These are phyloP conservation scores for Poecilia velifera DNA, from an alignment of 2,797 vertebrate species.

Conservation along the genomic window DNA sequence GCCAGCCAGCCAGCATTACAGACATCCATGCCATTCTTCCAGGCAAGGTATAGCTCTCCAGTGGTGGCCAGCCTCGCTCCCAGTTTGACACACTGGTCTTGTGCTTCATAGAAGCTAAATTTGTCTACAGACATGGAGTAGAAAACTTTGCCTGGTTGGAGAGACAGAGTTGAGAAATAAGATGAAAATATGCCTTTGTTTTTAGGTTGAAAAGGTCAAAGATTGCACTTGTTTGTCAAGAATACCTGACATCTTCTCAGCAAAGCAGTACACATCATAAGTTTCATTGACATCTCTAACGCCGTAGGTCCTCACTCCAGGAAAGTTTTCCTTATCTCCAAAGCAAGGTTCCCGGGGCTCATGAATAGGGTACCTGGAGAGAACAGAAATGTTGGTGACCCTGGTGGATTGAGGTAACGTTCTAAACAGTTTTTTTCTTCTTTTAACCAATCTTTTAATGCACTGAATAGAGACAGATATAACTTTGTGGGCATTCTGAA, in stretches of 20 bases:
- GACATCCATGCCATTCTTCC: constrained; percentile 93
- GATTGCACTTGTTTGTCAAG: background rate
- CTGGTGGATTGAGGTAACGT: background rate
- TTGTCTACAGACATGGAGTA: constrained; percentile 89
- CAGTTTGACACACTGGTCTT: constrained; percentile 87
- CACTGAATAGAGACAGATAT: background rate
- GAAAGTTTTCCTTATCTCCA: constrained; percentile 93
- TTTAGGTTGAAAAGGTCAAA: background rate
- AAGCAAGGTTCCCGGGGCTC: constrained; percentile 92
- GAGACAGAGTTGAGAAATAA: constrained; percentile 12
- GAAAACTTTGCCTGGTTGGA: constrained; percentile 89
- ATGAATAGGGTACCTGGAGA: constrained; percentile 93
- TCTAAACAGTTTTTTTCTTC: background rate
- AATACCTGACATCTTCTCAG: constrained; percentile 94
- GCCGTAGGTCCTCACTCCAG: constrained; percentile 96
- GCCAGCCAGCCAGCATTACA: constrained; percentile 96
- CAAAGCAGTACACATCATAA: constrained; percentile 97
- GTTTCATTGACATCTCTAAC: constrained; percentile 93
- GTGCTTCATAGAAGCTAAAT: constrained; percentile 92
- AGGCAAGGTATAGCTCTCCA: constrained; percentile 93
- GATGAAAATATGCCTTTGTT: constrained; percentile 1
- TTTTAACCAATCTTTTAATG: background rate
- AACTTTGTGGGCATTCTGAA: background rate
- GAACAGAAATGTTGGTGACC: background rate
- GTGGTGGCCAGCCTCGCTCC: constrained; percentile 91